Evolutionary conservation across 2,113 vertebrate species (phyloP).

Genomic region (Motacilla alba): DNA sequence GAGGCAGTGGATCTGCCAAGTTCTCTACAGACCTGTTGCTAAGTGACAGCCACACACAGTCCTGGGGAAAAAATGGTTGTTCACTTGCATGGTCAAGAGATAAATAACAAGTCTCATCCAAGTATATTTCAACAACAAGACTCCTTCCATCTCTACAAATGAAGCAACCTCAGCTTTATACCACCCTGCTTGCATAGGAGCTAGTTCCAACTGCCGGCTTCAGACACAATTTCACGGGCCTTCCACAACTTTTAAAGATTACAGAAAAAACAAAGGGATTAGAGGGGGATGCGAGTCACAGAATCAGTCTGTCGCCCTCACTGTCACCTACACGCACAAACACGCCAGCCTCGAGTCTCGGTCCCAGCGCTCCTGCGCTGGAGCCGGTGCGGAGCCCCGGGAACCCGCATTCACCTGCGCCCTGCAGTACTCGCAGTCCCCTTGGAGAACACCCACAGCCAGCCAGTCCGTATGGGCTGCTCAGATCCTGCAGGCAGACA

Average conservation of each 20-base stretch:
- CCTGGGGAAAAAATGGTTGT: not conserved
- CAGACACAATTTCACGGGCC: not conserved
- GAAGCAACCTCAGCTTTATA: not conserved
- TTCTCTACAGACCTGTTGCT: slow-evolving; percentile 68
- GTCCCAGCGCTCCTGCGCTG: fast-evolving
- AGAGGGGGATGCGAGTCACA: not conserved
- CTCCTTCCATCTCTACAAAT: not conserved
- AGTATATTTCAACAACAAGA: not conserved
- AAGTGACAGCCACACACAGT: slow-evolving; percentile 54
- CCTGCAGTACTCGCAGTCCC: not conserved
- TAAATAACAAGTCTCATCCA: not conserved
- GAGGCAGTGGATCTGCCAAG: not conserved
- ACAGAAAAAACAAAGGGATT: not conserved
- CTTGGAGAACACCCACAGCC: not conserved
- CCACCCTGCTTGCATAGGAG: not conserved
- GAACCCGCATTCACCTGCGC: not conserved
- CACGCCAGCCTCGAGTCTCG: fast-evolving
- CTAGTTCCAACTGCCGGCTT: not conserved
- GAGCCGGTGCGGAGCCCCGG: not conserved
- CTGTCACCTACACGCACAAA: not conserved
- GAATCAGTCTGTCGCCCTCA: not conserved
- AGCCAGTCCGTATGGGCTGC: not conserved
- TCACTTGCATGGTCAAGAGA: not conserved
- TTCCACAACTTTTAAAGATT: not conserved
- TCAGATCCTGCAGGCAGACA: not conserved